Base-by-base conservation (phyloP, 2,888 invertebrate genomes). In the Polydrusus cervinus region DNA sequence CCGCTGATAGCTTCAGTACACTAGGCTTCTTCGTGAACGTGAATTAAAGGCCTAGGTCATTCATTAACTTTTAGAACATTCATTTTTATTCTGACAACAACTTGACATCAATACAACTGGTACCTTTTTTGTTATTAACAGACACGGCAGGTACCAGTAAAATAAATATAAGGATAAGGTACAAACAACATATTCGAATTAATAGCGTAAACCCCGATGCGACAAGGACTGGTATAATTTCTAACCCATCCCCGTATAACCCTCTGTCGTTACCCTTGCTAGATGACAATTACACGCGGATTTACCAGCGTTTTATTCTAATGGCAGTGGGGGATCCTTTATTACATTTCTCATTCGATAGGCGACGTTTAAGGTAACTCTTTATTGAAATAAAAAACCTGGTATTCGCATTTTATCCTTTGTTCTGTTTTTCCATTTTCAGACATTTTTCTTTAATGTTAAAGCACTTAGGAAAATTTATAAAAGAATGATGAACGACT, bases 311-410 rank as follows among this genome's bases (percentile, higher is more conserved):
- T 85, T 85, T 84, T 84, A 84, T 85, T 84, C 84, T 84, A 84
- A 85, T 84, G 83, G 84, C 84, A 84, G 81, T 81, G 81, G 83
- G n/a, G 83, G 82, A 74, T 78, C 80, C 82, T 83, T 84, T 84
- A 84, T 85, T 84, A 84, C 84, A 83, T 85, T 84, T 83, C 84
- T 85, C 84, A 85, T 84, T 84, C 83, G 84, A 84, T 84, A 84
- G 74, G 53, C 62, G 49, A 38, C 77, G 71, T 71, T 75, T 75
- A 67, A 71, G 75, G 75, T 71, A 67, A 67, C 67, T 75, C 65
- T 75, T 68, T 68, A 71, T 75, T 75, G 71, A 68, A 75, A 75
- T 71, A 62, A 64, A 70, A 70, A 62, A 61, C 47, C 60, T n/a
- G 20, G 61, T 69, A 13, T 57, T 68, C 51, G 10, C 45, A 49